Evolutionary conservation across 2,113 vertebrate genomes (phyloP).

Genomic region (Labeo catla): DNA sequence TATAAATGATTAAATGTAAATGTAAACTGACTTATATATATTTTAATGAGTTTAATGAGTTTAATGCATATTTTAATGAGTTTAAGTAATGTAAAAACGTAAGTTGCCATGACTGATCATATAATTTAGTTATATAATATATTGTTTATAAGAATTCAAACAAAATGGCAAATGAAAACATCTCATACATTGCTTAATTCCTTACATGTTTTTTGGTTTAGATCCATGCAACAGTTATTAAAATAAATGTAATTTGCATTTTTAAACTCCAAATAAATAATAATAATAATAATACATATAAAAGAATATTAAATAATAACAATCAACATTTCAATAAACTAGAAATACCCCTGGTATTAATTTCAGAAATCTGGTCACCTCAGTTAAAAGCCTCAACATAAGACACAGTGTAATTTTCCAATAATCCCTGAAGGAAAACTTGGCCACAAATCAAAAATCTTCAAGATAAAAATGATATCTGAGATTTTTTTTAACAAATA

Average conservation of each 20-base stretch:
- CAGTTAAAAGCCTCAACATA: constrained; percentile 7
- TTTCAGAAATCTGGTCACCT: background rate
- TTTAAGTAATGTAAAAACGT: background rate
- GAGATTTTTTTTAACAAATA: background rate
- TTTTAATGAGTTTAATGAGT: background rate
- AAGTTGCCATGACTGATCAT: background rate
- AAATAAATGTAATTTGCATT: background rate
- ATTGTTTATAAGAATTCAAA: too few species aligned
- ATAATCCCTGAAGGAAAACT: background rate
- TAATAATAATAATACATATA: background rate
- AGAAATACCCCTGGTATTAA: background rate
- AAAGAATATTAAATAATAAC: background rate
- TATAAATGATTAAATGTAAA: too few species aligned
- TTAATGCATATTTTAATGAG: background rate
- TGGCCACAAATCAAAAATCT: constrained; percentile 22
- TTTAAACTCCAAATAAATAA: background rate
- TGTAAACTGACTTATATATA: too few species aligned
- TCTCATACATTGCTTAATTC: too few species aligned
- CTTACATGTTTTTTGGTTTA: too few species aligned
- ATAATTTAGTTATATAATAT: too few species aligned
- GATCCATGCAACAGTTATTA: background rate
- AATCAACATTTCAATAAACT: background rate
- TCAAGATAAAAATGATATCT: background rate
- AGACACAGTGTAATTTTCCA: background rate
- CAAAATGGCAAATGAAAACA: too few species aligned